Percentiles rank a stretch among this genome's conserved stretches.
Conservation (phyloP, 2,888 invertebrate species). For the Apamea sordens region DNA sequence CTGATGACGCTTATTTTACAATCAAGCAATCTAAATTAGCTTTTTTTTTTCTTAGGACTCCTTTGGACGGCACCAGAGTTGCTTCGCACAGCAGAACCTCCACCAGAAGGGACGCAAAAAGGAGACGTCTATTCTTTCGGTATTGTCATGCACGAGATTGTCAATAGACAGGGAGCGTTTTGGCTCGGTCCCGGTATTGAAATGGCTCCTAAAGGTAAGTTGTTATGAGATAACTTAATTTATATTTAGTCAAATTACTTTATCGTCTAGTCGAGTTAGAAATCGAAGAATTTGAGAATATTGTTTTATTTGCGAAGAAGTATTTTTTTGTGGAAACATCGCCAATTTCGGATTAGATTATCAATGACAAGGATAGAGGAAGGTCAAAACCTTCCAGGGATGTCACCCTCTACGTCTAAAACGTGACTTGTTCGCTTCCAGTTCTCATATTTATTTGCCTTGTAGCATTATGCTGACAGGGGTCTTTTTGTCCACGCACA, state of each 20-base stretch:
- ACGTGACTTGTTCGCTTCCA: too few species aligned
- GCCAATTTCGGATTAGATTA: not conserved
- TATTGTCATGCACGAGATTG: slow-evolving; percentile 98
- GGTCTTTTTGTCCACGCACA: too few species aligned
- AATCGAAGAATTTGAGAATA: not conserved
- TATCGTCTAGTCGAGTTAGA: not conserved
- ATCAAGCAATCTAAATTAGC: not conserved
- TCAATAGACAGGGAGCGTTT: slow-evolving; percentile 96
- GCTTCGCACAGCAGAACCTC: slow-evolving; percentile 92
- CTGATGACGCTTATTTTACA: not conserved
- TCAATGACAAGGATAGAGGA: not conserved
- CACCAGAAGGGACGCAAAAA: slow-evolving; percentile 95
- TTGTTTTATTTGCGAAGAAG: not conserved
- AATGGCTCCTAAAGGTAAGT: slow-evolving; percentile 93
- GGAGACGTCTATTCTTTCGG: slow-evolving; percentile 99
- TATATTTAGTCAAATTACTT: not conserved
- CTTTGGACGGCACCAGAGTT: slow-evolving; percentile 98
- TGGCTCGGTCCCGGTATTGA: slow-evolving; percentile 92
- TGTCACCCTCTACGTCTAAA: too few species aligned
- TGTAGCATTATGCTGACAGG: too few species aligned
- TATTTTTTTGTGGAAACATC: too few species aligned
- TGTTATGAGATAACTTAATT: not conserved
- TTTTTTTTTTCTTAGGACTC: slow-evolving; percentile 90
- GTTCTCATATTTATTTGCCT: too few species aligned
- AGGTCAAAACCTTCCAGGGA: too few species aligned